phyloP scores from a whole-genome alignment of 2,113 vertebrate genomes.

The Tringa solitaria region DNA sequence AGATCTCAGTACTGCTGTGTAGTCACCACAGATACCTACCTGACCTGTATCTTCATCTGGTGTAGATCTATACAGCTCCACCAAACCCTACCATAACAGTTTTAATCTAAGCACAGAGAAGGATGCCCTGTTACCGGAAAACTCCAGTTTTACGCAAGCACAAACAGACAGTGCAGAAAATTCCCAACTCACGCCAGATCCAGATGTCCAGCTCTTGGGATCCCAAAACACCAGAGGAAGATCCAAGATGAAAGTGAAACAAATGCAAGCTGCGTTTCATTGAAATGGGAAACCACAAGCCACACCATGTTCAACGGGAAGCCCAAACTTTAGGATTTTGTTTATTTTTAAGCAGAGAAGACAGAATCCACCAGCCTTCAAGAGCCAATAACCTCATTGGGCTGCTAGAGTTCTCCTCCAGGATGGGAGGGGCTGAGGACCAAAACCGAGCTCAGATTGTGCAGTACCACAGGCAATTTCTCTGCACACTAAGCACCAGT shows the following conservation, averaged over 20 bases:
- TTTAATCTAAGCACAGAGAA: background rate
- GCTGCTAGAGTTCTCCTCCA: background rate
- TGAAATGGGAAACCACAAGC: constrained; percentile 11
- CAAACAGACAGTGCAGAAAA: background rate
- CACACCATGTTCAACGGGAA: background rate
- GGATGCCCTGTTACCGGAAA: background rate
- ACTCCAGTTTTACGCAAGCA: background rate
- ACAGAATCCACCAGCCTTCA: background rate
- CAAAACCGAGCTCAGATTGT: background rate
- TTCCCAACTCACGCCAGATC: background rate
- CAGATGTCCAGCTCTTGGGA: background rate
- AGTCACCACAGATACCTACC: background rate
- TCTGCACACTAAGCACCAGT: background rate
- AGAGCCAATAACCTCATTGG: background rate
- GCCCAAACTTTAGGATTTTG: background rate
- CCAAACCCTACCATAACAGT: background rate
- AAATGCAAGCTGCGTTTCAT: background rate
- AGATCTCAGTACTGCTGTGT: background rate
- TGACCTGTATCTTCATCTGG: background rate
- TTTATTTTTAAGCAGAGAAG: background rate
- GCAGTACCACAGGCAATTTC: background rate
- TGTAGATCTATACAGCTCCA: background rate
- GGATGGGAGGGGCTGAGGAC: background rate
- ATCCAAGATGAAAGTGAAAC: constrained; percentile 15
- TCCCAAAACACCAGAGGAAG: background rate